phyloP scores from a whole-genome alignment of 2,797 vertebrate genomes.

The Urocyon cinereoargenteus region DNA sequence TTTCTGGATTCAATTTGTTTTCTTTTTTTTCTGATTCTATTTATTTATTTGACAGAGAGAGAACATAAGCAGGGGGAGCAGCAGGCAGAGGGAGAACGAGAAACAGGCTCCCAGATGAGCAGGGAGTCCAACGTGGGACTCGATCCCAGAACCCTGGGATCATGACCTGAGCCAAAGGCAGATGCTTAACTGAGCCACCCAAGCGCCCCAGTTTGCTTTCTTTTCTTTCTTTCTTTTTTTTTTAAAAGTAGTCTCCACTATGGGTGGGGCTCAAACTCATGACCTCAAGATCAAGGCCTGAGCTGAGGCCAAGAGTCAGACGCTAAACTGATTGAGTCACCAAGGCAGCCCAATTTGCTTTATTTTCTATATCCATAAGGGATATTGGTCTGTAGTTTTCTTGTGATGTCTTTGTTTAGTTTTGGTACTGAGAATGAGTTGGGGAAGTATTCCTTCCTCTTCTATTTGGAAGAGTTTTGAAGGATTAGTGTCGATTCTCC shows the following conservation, averaged over 20 bases:
- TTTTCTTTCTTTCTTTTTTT: neutral
- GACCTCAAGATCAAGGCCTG: neutral
- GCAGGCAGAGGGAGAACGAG: too few relatives aligned
- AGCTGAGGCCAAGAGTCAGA: neutral
- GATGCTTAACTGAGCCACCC: too few relatives aligned
- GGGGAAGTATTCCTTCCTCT: neutral
- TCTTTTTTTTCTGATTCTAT: neutral
- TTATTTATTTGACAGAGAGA: too few relatives aligned
- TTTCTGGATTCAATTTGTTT: neutral
- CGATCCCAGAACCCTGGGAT: too few relatives aligned
- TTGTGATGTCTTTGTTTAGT: neutral
- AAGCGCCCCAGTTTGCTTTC: too few relatives aligned
- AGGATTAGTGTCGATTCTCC: neutral
- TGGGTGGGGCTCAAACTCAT: too few relatives aligned
- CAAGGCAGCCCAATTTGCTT: neutral
- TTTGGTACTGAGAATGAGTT: neutral
- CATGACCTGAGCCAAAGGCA: too few relatives aligned
- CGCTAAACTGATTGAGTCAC: neutral
- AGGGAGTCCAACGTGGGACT: too few relatives aligned
- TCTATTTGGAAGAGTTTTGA: neutral
- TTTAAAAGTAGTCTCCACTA: too few relatives aligned
- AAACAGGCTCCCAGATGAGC: too few relatives aligned
- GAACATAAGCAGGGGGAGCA: too few relatives aligned
- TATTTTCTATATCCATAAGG: neutral
- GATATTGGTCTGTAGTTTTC: neutral